Conservation (phyloP, 2,797 vertebrate species). For the Cynodonichthys magdalenae region DNA sequence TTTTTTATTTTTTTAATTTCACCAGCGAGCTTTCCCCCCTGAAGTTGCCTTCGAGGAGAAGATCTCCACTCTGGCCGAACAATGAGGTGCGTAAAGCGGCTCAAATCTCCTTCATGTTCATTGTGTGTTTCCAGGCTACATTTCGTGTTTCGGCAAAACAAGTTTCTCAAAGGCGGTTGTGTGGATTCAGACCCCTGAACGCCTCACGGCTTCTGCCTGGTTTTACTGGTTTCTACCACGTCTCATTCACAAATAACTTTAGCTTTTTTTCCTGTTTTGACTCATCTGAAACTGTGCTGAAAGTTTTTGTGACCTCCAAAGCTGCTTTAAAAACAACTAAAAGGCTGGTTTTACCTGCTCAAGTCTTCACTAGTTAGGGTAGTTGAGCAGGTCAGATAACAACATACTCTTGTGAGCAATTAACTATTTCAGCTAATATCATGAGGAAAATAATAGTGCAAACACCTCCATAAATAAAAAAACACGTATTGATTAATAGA, state of each 20-base stretch:
- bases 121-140: conserved; percentile 63
- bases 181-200: not conserved
- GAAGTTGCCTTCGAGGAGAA: conserved; percentile 72
- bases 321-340: not conserved
- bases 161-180: conserved; percentile 35
- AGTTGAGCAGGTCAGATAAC: conserved; percentile 31
- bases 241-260: conserved; percentile 19
- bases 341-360: conserved; percentile 13
- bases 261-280: not conserved
- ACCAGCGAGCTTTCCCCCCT: conserved; percentile 48
- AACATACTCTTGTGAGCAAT: conserved; percentile 26
- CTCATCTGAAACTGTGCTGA: too few species aligned
- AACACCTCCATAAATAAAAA: not conserved
- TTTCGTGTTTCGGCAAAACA: conserved; percentile 46
- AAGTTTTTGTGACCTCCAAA: conserved; percentile 16
- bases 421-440: not conserved
- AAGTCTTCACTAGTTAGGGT: conserved; percentile 5
- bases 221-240: conserved; percentile 4
- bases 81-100: conserved; percentile 84
- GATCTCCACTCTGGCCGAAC: conserved; percentile 79
- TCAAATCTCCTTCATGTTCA: conserved; percentile 72
- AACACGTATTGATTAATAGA: conserved; percentile 3
- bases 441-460: not conserved
- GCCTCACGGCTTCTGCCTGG: not conserved
- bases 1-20: conserved; percentile 18